phyloP scores from a whole-genome alignment of 1,140 invertebrate species.

The Orchesella cincta region DNA sequence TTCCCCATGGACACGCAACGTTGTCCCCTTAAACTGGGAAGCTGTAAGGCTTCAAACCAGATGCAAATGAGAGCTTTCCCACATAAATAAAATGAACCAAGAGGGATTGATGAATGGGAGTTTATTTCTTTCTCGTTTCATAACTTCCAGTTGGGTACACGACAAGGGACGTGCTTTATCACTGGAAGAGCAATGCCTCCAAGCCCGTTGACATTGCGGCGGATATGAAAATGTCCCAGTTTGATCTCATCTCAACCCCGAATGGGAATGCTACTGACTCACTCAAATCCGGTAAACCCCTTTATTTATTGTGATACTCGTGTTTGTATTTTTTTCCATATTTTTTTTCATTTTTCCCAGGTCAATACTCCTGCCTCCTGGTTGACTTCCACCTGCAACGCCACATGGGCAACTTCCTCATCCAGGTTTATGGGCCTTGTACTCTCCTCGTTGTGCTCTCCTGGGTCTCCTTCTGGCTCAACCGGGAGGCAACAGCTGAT shows the following conservation, averaged over 20 bases:
- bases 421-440: conserved; percentile 86
- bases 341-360: no score
- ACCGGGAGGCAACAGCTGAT: conserved; percentile 84
- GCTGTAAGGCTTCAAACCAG: conserved; percentile 71
- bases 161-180: conserved; percentile 75
- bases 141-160: conserved; percentile 76
- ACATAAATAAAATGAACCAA: no score
- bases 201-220: conserved; percentile 73
- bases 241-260: conserved; percentile 77
- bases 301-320: no score
- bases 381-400: conserved; percentile 81
- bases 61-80: neutral
- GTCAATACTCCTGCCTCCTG: conserved; percentile 74
- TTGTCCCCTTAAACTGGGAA: conserved; percentile 82
- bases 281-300: conserved; percentile 57
- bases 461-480: conserved; percentile 90
- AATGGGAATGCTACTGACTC: conserved; percentile 69
- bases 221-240: conserved; percentile 84
- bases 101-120: neutral
- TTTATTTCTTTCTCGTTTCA: neutral
- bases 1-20: conserved; percentile 89
- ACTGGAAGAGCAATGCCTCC: conserved; percentile 69
- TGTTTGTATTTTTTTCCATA: no score
- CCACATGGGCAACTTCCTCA: conserved; percentile 83
- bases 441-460: conserved; percentile 78